Conservation (phyloP, 2,888 invertebrate species). For the Lasioglossum figueresi region DNA sequence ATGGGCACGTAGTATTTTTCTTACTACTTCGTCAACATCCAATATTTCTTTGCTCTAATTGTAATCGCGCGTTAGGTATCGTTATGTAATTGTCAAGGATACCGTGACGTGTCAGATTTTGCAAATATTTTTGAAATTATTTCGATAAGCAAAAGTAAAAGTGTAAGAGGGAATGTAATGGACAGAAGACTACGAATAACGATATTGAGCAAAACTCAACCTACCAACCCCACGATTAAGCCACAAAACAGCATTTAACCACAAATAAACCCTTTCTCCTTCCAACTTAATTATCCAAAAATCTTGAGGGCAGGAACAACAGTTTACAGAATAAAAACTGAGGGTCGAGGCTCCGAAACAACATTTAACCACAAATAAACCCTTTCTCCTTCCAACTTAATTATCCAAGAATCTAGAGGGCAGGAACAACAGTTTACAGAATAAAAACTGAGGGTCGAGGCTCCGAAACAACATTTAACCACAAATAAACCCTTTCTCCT, state of each 20-base stretch:
- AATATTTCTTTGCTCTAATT: background rate
- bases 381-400: background rate
- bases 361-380: background rate
- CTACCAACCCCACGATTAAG: background rate
- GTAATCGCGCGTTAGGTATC: no score
- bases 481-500: background rate
- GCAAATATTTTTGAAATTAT: no score
- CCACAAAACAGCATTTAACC: background rate
- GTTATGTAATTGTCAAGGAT: no score
- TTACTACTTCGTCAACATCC: background rate
- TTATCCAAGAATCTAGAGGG: background rate
- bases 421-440: background rate
- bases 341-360: background rate
- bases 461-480: background rate
- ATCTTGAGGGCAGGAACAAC: background rate
- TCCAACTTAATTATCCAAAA: background rate
- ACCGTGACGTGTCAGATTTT: no score
- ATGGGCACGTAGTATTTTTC: background rate
- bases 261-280: background rate
- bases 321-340: background rate
- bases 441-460: background rate
- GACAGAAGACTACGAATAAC: background rate
- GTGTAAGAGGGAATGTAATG: background rate
- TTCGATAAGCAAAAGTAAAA: no score
- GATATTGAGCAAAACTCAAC: background rate